phyloP scores from a whole-genome alignment of 2,797 vertebrate genomes.

The Valencia hispanica region DNA sequence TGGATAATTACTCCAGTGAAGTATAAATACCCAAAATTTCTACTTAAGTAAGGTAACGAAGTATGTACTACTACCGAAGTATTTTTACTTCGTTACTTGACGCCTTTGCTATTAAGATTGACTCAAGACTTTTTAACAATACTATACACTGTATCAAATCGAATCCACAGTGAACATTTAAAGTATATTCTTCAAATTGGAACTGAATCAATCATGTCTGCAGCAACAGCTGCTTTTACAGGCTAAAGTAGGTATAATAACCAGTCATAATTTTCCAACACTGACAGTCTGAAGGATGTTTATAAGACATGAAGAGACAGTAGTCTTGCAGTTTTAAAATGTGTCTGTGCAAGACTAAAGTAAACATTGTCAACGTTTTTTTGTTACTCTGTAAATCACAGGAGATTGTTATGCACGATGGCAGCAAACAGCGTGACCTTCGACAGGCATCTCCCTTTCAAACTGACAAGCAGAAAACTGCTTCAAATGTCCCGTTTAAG shows the following conservation, averaged over 20 bases:
- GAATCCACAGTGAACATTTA: slow-evolving; percentile 14
- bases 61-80: too few relatives aligned
- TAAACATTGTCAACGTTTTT: slow-evolving; percentile 32
- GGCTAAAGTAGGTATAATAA: slow-evolving; percentile 37
- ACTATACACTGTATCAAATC: background rate
- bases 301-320: slow-evolving; percentile 32
- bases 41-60: too few relatives aligned
- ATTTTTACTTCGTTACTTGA: too few relatives aligned
- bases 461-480: slow-evolving; percentile 14
- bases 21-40: too few relatives aligned
- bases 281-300: slow-evolving; percentile 12
- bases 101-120: too few relatives aligned
- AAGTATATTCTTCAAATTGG: slow-evolving; percentile 36
- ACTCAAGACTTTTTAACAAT: too few relatives aligned
- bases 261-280: slow-evolving; percentile 31
- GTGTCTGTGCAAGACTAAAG: slow-evolving; percentile 29
- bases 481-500: slow-evolving; percentile 27
- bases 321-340: slow-evolving; percentile 36
- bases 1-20: too few relatives aligned
- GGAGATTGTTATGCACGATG: slow-evolving; percentile 22
- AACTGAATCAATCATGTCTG: slow-evolving; percentile 55
- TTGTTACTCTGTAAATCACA: slow-evolving; percentile 25
- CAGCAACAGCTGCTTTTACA: slow-evolving; percentile 55
- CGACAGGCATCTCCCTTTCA: slow-evolving; percentile 14
- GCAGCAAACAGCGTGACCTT: slow-evolving; percentile 19